phyloP scores from a whole-genome alignment of 2,888 invertebrate species.

The Eristalis intricaria region DNA sequence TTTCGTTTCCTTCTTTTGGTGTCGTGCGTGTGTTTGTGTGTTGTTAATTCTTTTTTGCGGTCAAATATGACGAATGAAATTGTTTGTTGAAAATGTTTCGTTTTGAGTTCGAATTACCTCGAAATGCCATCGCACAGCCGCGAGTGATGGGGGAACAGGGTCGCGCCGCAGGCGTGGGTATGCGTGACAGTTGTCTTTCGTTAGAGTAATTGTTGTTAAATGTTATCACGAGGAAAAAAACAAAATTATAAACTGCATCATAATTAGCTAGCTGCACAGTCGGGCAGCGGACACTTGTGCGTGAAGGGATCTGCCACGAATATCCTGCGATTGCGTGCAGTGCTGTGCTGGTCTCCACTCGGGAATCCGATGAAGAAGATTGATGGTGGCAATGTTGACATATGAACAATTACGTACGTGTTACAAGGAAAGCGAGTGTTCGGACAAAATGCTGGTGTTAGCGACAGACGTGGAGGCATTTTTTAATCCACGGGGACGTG shows the following conservation, averaged over 20 bases:
- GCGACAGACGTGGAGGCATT: neutral
- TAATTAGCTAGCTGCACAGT: constrained; percentile 63
- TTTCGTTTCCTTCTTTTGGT: constrained; percentile 1
- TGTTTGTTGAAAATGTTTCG: constrained; percentile 49
- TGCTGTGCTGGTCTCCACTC: neutral
- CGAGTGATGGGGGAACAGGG: neutral
- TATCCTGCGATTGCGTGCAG: neutral
- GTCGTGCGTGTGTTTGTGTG: neutral
- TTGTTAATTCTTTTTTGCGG: constrained; percentile 50
- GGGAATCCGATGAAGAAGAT: neutral
- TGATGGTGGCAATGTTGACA: neutral
- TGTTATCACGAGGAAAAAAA: constrained; percentile 52
- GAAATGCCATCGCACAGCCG: neutral
- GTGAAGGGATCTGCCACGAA: constrained; percentile 31
- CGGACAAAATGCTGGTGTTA: neutral
- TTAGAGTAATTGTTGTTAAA: constrained; percentile 68
- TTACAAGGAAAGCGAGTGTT: neutral
- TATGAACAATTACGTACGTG: neutral
- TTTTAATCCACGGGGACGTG: neutral
- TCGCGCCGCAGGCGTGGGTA: constrained; percentile 27
- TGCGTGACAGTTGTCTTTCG: constrained; percentile 68
- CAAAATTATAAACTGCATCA: constrained; percentile 29
- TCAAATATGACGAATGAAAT: constrained; percentile 67
- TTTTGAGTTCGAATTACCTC: constrained; percentile 35
- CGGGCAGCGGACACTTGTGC: constrained; percentile 51